These are phyloP conservation scores for Phortica variegata DNA, from an alignment of 1,140 invertebrate species.

Conservation along the genomic window DNA sequence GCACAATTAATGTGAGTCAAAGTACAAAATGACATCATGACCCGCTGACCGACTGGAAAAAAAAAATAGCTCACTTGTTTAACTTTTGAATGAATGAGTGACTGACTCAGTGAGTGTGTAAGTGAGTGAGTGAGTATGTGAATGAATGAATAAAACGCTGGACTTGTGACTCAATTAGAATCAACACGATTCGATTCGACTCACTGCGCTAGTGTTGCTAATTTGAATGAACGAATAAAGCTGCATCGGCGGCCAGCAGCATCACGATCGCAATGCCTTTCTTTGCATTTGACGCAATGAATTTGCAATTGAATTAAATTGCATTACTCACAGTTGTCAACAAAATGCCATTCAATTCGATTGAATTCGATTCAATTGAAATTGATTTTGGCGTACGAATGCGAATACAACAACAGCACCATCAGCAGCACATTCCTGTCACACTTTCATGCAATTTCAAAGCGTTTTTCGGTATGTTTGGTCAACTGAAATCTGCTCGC, in stretches of 20 bases:
- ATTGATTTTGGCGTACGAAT: constrained; percentile 47
- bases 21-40: constrained; percentile 50
- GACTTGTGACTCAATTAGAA: too few species aligned
- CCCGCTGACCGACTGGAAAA: constrained; percentile 40
- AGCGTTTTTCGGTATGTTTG: too few species aligned
- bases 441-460: constrained; percentile 32
- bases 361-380: constrained; percentile 50
- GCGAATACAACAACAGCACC: too few species aligned
- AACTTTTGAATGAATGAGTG: constrained; percentile 25
- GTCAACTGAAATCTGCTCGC: too few species aligned
- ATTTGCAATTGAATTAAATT: constrained; percentile 53
- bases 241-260: too few species aligned
- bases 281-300: constrained; percentile 29
- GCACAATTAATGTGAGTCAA: constrained; percentile 37
- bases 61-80: constrained; percentile 10
- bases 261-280: too few species aligned
- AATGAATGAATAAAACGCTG: too few species aligned
- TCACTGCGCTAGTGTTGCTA: too few species aligned
- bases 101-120: constrained; percentile 5
- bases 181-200: too few species aligned
- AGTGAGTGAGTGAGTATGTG: constrained; percentile 11
- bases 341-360: constrained; percentile 51
- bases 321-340: constrained; percentile 52
- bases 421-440: constrained; percentile 25
- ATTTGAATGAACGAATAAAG: too few species aligned